Conservation (phyloP, 2,113 vertebrate species). For the Tachycineta bicolor region DNA sequence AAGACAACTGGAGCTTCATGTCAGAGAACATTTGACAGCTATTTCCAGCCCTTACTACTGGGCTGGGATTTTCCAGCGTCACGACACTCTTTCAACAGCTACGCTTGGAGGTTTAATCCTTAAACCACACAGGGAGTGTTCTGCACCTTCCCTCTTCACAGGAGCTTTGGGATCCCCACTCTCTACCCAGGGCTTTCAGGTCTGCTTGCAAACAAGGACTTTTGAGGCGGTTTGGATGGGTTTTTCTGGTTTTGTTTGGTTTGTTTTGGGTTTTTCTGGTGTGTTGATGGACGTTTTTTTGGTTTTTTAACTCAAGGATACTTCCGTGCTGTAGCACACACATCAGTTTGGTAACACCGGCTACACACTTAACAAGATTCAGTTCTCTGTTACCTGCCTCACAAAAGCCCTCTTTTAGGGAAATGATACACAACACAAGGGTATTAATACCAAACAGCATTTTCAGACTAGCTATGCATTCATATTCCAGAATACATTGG, state of each 20-base stretch:
- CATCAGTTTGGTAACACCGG: background rate
- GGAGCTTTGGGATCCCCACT: background rate
- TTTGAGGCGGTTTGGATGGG: background rate
- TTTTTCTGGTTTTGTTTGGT: background rate
- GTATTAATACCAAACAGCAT: background rate
- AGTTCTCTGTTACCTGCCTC: background rate
- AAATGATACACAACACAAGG: background rate
- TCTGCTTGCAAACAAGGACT: background rate
- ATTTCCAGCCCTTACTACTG: background rate
- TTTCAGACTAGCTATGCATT: background rate
- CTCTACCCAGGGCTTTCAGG: background rate
- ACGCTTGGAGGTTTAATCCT: background rate
- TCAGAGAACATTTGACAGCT: background rate
- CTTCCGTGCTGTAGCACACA: too few relatives aligned
- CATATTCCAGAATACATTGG: background rate
- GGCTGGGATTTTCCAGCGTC: background rate
- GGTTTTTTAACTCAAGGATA: background rate
- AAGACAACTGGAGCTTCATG: background rate
- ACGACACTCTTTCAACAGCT: background rate
- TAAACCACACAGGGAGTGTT: background rate
- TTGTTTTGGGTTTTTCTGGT: background rate
- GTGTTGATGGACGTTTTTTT: fast-evolving
- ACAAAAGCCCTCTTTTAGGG: background rate
- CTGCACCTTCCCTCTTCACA: background rate
- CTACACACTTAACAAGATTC: background rate